Conservation (phyloP, 1,140 invertebrate species). For the Archegozetes longisetosus region DNA sequence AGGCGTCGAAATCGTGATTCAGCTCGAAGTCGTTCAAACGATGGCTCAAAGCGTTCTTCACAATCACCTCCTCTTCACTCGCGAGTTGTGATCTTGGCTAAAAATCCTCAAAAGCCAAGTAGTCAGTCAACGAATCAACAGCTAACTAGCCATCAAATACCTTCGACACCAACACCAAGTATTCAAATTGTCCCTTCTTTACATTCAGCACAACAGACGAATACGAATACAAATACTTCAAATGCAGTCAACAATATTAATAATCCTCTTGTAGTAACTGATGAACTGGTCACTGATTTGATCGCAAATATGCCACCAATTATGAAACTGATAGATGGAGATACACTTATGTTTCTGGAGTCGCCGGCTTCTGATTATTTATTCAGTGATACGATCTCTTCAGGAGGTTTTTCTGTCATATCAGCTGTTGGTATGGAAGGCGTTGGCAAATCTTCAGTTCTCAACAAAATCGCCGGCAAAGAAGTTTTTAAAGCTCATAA, state of each 20-base stretch:
- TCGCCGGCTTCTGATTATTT: neutral
- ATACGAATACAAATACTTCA: neutral
- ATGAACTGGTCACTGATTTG: neutral
- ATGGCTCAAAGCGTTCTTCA: neutral
- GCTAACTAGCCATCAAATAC: neutral
- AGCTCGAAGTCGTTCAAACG: neutral
- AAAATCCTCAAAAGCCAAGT: neutral
- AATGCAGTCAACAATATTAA: neutral
- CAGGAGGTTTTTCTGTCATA: conserved; percentile 10
- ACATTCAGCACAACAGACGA: neutral
- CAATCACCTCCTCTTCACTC: neutral
- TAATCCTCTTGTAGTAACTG: neutral
- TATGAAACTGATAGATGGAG: conserved; percentile 6
- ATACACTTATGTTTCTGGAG: conserved; percentile 1
- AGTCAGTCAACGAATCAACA: neutral
- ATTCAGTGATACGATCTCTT: neutral
- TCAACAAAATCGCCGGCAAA: conserved; percentile 14
- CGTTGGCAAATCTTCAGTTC: conserved; percentile 16
- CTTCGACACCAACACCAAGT: neutral
- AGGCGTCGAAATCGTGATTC: neutral
- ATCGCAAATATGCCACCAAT: neutral
- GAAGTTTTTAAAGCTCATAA: conserved; percentile 16
- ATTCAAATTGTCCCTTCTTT: neutral
- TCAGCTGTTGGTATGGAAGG: conserved; percentile 14
- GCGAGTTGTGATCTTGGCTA: neutral